Percentiles rank a stretch among this genome's conserved stretches.
Evolutionary conservation across 2,113 vertebrate genomes (phyloP).

Genomic region (Oncorhynchus nerka): DNA sequence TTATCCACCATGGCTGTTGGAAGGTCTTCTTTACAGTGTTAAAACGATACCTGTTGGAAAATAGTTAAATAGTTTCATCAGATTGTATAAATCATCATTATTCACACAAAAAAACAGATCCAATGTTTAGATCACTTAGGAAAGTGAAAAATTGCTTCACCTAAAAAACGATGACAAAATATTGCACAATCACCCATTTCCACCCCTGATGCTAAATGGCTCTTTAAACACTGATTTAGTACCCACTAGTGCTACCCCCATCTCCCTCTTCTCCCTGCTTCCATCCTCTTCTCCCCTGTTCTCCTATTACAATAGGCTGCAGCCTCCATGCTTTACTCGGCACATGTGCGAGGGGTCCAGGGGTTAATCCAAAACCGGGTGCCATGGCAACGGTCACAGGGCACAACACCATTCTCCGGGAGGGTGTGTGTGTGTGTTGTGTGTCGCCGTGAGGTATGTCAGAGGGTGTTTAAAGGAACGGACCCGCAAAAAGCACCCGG

Average conservation of each 20-base stretch:
- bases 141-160: background rate
- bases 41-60: conserved; percentile 43
- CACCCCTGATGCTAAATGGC: conserved; percentile 50
- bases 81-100: background rate
- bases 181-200: conserved; percentile 16
- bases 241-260: conserved; percentile 20
- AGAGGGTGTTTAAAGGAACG: conserved; percentile 66
- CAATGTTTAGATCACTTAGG: background rate
- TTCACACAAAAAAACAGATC: background rate
- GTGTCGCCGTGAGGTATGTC: conserved; percentile 64
- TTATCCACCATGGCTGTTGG: conserved; percentile 77
- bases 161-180: background rate
- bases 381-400: conserved; percentile 67
- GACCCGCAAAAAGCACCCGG: conserved; percentile 60
- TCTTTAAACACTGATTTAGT: conserved; percentile 62
- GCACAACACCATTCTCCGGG: conserved; percentile 41
- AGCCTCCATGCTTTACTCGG: conserved; percentile 67
- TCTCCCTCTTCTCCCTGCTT: conserved; percentile 24
- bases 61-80: conserved; percentile 3
- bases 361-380: conserved; percentile 67
- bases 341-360: conserved; percentile 64
- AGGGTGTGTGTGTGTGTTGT: conserved; percentile 26
- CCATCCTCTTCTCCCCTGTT: conserved; percentile 29
- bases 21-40: conserved; percentile 12
- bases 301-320: conserved; percentile 64